Evolutionary conservation across 2,888 invertebrate species (phyloP).

Genomic region (Aphidius colemani): DNA sequence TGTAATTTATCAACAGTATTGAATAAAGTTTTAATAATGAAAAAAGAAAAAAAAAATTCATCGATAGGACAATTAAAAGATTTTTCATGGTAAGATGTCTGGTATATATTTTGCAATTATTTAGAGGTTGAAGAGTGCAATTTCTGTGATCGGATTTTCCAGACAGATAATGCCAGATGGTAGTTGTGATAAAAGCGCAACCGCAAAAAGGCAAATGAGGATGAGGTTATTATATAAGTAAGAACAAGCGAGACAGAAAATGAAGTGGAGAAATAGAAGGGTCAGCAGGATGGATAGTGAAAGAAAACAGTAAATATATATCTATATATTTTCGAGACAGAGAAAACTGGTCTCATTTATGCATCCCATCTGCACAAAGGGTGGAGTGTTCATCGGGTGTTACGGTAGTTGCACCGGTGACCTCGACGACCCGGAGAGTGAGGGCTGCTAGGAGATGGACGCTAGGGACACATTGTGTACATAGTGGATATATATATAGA

Average conservation of each 20-base stretch:
- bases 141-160: slow-evolving; percentile 7
- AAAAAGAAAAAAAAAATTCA: too few relatives aligned
- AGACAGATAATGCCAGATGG: slow-evolving; percentile 12
- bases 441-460: slow-evolving; percentile 23
- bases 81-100: too few relatives aligned
- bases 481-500: too few relatives aligned
- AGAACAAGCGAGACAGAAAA: not conserved
- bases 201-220: not conserved
- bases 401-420: slow-evolving; percentile 24
- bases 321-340: not conserved
- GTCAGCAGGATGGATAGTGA: not conserved
- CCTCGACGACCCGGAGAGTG: slow-evolving; percentile 6
- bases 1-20: too few relatives aligned
- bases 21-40: too few relatives aligned
- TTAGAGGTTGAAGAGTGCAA: not conserved
- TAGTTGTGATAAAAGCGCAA: slow-evolving; percentile 16
- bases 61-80: too few relatives aligned
- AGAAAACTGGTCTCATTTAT: not conserved
- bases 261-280: slow-evolving; percentile 4
- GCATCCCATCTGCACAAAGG: slow-evolving; percentile 7
- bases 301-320: not conserved
- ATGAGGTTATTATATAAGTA: too few relatives aligned
- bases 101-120: too few relatives aligned
- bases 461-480: slow-evolving; percentile 8
- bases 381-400: slow-evolving; percentile 21